These are phyloP conservation scores for Hemicrepidius hirtus DNA, from an alignment of 2,888 invertebrate genomes.

Conservation along the genomic window DNA sequence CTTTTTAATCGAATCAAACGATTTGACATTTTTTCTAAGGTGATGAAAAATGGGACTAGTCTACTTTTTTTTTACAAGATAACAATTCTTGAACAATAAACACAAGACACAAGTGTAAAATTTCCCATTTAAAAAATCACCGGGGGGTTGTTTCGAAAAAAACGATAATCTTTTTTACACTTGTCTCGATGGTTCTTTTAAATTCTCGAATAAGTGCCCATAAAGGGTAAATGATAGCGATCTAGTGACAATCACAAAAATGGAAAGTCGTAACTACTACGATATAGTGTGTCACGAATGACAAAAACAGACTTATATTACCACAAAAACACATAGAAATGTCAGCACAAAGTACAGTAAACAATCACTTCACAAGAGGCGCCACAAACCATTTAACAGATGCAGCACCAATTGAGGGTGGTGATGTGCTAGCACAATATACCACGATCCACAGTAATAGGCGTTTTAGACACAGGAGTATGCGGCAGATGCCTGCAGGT, in stretches of 20 bases:
- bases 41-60: background rate
- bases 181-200: background rate
- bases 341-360: conserved; percentile 20
- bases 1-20: background rate
- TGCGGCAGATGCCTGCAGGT: conserved; percentile 71
- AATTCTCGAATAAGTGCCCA: background rate
- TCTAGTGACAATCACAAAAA: conserved; percentile 12
- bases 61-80: no score
- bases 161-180: background rate
- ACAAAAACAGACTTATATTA: conserved; percentile 4
- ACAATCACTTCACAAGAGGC: conserved; percentile 42
- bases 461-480: conserved; percentile 70
- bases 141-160: no score
- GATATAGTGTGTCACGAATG: background rate
- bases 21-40: background rate
- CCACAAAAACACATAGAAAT: conserved; percentile 30
- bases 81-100: no score
- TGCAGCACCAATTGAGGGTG: conserved; percentile 38
- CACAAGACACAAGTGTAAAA: no score
- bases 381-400: conserved; percentile 37
- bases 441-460: conserved; percentile 72
- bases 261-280: conserved; percentile 11
- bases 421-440: conserved; percentile 71
- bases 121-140: no score
- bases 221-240: background rate